Base-by-base conservation (phyloP, 2,888 invertebrate genomes). In the Torymus auratus region DNA sequence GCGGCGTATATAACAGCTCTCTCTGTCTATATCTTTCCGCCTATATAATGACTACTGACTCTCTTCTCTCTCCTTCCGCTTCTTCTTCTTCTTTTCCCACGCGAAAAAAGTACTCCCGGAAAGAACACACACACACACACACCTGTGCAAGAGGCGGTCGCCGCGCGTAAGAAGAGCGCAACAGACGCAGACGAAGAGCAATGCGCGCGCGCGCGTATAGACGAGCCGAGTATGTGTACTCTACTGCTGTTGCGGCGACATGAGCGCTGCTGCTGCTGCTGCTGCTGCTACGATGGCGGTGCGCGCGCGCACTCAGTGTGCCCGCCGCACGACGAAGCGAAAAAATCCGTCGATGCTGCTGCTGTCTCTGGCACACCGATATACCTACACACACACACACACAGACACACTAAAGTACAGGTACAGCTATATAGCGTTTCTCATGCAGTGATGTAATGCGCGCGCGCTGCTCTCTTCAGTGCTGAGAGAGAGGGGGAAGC, bases 181-280 rank as follows among this genome's bases (percentile, higher is more conserved):
- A 41, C 41, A 41, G 41, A 41, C 41, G 41, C 41, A 10, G 7
- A 41, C 5, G 7, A 2, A 65, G 56, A 20, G 17, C 56, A 3
- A 3, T 50, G 58, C 56, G 67, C 67, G 60, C 12, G 77, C 55
- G 28, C 53, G 56, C 64, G 56, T n/a, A 50, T 52, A 15, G 70
- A 5, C 58, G 58, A 60, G 14, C 7, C 41, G 41, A 41, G 41
- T 41, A 41, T 41, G 41, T 41, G 41, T 41, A 41, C 41, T 41
- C 41, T 41, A 41, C 41, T 41, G 41, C 41, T 41, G 41, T 41
- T 55, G 73, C 14, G 5, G 15, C 53, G 62, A 55, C n/a, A n/a
- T 11, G n/a, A 67, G 15, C 14, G 60, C 52, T 55, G 41, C 15
- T 56, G 58, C 69, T 71, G 60, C 2, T 15, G 55, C 50, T 62